Evolutionary conservation across 2,797 vertebrate species (phyloP), one percentile per base, ranked within the genome.

Genomic region (Aeoliscus strigatus): DNA sequence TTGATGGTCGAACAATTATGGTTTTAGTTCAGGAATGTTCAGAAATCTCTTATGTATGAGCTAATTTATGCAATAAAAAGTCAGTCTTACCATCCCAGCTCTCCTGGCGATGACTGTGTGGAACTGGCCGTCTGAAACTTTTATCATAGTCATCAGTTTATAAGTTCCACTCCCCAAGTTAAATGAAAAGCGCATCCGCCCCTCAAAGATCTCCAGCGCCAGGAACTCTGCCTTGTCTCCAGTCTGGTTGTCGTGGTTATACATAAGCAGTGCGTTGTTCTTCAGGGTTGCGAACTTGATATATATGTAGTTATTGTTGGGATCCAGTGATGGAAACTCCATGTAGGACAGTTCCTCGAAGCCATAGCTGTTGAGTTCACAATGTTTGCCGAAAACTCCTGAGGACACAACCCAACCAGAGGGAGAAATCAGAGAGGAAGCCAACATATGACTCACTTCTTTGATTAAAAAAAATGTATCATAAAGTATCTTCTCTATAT

Each of bases 341-440:
- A 99, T 97, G 55, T 93, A 99, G 0, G 96, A 99, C 14, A 99
- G 43, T 76, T 97, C 96, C 73, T 96, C 93, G 62, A 99, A 99
- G 14, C 96, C 96, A 0, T 99, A 98, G 58, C 96, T 99, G 80
- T 94, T 98, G 50, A 99, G 82, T 60, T 99, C 96, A 11, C 96
- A 99, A 66, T 98, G 94, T 67, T 97, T 98, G 50, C 96, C 96
- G 74, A 98, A 98, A 76, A 97, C 96, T 71, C 96, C 95, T 99
- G 82, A 59, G 59, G 61, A 75, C 39, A 37, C 46, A 75, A 49
- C 50, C 33, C 60, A 37, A 48, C 24, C n/a, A n/a, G n/a, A n/a
- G n/a, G n/a, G n/a, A n/a, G n/a, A n/a, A 66, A 50, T 75, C 30
- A 70, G 43, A 37, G 31, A 52, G 52, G 47, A 59, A 60, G 50